Evolutionary conservation across 2,113 vertebrate genomes (phyloP).

Genomic region (Ceratotherium simum): DNA sequence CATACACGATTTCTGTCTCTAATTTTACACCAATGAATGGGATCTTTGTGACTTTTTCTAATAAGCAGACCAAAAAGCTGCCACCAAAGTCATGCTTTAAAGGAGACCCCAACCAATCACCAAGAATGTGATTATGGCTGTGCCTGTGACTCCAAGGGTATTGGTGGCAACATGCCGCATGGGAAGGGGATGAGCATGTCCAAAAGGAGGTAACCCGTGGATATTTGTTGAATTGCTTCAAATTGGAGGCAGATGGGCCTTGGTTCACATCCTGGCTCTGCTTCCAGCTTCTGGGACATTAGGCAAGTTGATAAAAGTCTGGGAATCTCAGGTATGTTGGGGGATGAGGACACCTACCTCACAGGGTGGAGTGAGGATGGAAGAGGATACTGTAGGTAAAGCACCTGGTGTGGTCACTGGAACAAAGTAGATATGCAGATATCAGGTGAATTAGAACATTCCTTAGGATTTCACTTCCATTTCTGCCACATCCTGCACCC

Average conservation of each 20-base stretch:
- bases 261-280: not conserved
- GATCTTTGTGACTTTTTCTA: not conserved
- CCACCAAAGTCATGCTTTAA: not conserved
- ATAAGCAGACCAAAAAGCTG: not conserved
- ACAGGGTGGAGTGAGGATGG: not conserved
- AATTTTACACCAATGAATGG: not conserved
- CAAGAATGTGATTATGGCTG: not conserved
- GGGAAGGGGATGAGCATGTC: accelerated
- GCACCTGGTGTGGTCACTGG: not conserved
- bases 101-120: not conserved
- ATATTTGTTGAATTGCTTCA: not conserved
- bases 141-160: not conserved
- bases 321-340: not conserved
- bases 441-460: not conserved
- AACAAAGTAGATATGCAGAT: not conserved
- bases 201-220: too few species aligned
- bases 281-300: not conserved
- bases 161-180: not conserved
- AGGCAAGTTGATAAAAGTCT: not conserved
- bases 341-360: not conserved
- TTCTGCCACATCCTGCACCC: not conserved
- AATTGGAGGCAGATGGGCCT: not conserved
- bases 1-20: not conserved
- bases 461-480: not conserved
- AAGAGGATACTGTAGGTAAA: not conserved